Evolutionary conservation across 2,797 vertebrate species (phyloP), one percentile per base, ranked within the genome.

Genomic region (Myioborus melanocephalus): DNA sequence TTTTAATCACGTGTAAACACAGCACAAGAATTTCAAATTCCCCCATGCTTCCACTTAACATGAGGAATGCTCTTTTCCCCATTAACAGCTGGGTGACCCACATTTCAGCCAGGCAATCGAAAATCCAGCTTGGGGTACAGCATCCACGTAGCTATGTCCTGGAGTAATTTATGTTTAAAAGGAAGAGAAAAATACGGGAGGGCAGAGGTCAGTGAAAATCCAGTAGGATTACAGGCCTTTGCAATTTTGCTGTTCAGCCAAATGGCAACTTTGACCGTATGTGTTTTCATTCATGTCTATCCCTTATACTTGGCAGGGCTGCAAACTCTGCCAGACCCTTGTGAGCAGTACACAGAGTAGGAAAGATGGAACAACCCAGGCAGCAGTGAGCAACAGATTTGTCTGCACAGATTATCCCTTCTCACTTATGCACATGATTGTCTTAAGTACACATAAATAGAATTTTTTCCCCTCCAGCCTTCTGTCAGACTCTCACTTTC

Each of bases 361-460:
- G 52, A 76, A 87, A 49, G 52, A 82, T 44, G 47, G 50, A 79
- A 41, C 12, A 53, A 23, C 9, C 4, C 35, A 72, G 59, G 44
- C 47, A 92, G 34, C 43, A 78, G 24, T 1, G 5, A 87, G 56
- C 41, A 87, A 87, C 56, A 92, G 75, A 80, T 94, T 87, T 94
- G 39, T 57, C 65, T 81, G 55, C 50, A 61, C 70, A 72, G 55
- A 88, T 94, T 90, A 86, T 65, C 43, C 53, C 17, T 65, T 94
- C 65, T 94, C 85, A 53, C 44, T 91, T 66, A 59, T 81, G n/a
- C 70, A 65, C 28, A 43, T 50, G 61, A 75, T 63, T 90, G 55
- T 70, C 70, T 95, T 82, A 89, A 94, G 77, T 35, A 68, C 80
- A 82, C 43, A 69, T 88, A 86, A 91, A 94, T 72, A 94, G 63